phyloP scores from a whole-genome alignment of 2,113 vertebrate species.

The Menura novaehollandiae region DNA sequence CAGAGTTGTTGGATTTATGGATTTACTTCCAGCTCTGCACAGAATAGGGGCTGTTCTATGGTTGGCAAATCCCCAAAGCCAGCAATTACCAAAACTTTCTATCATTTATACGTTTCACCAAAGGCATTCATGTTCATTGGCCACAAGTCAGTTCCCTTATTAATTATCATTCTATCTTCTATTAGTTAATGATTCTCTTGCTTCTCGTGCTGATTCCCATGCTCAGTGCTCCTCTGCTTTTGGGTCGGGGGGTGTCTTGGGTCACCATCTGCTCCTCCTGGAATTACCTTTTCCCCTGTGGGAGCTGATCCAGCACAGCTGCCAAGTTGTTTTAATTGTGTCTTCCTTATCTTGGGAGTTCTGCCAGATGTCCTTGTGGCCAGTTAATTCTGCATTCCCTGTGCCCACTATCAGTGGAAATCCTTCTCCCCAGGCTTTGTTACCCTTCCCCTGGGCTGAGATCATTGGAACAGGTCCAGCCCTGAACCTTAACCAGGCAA shows the following conservation, averaged over 20 bases:
- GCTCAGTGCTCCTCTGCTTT: background rate
- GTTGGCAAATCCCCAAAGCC: background rate
- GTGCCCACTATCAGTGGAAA: background rate
- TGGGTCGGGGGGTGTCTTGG: no score
- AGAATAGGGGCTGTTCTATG: no score
- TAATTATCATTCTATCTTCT: background rate
- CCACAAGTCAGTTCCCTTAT: background rate
- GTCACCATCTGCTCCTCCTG: background rate
- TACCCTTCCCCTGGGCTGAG: background rate
- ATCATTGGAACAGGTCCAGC: rapidly evolving
- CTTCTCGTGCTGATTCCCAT: background rate
- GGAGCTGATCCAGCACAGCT: background rate
- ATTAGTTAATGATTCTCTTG: background rate
- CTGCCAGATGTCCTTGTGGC: background rate
- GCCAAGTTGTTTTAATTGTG: no score
- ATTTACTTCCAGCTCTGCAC: background rate
- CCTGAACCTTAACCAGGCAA: background rate
- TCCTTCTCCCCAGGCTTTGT: background rate
- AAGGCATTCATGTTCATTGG: rapidly evolving
- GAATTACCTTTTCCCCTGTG: background rate
- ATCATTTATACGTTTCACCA: background rate
- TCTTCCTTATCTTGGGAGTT: background rate
- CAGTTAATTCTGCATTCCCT: no score
- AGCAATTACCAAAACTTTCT: background rate
- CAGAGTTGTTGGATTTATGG: background rate